These are phyloP conservation scores for Sparus aurata DNA, from an alignment of 2,797 vertebrate species.

Conservation along the genomic window DNA sequence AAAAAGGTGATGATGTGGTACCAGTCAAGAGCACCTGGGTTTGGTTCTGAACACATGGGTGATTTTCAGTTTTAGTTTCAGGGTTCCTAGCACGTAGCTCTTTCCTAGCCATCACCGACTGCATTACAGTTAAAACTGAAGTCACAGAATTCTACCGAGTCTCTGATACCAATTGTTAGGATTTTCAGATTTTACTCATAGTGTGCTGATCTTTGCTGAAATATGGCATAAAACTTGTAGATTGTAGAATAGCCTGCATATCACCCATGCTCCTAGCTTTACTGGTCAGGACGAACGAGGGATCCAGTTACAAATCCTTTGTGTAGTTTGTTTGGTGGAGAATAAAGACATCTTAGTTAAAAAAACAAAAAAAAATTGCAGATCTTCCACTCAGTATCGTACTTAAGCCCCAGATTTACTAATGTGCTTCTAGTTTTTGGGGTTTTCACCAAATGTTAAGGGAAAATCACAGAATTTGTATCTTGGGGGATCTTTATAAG, in stretches of 20 bases:
- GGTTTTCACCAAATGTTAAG: background rate
- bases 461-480: too few relatives aligned
- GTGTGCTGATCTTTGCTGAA: background rate
- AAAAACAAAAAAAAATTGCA: background rate
- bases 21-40: too few relatives aligned
- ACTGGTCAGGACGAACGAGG: background rate
- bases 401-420: background rate
- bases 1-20: too few relatives aligned
- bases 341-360: background rate
- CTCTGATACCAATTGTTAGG: background rate
- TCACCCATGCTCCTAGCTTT: background rate
- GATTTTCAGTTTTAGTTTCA: background rate
- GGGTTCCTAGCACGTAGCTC: background rate
- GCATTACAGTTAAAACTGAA: background rate
- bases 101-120: background rate
- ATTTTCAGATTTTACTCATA: background rate
- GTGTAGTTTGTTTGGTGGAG: background rate
- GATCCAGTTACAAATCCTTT: background rate
- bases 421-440: background rate
- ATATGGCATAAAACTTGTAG: background rate
- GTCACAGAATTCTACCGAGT: background rate
- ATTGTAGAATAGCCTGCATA: background rate
- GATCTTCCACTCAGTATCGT: background rate
- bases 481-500: too few relatives aligned
- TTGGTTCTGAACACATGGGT: background rate